A percentile compares a stretch with the other conserved stretches of the same genome.
Conservation (phyloP, 2,113 vertebrate species). For the Mesocricetus auratus region DNA sequence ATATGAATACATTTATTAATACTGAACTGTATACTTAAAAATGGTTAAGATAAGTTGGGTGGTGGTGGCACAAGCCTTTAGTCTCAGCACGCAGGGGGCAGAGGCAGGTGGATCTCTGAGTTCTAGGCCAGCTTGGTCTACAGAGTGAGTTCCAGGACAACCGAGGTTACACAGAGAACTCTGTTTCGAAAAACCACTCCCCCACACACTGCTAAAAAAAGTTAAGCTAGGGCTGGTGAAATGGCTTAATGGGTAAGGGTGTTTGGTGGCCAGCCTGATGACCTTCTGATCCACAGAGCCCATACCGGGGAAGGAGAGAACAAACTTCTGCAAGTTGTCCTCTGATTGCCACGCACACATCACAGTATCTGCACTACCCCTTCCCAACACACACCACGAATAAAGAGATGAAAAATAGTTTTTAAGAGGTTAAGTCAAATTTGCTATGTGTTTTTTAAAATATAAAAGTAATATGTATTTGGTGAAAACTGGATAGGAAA, state of each 20-base stretch:
- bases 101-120: background rate
- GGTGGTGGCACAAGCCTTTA: background rate
- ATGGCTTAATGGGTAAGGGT: background rate
- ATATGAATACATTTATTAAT: background rate
- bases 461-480: background rate
- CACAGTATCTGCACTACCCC: no score
- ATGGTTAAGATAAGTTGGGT: background rate
- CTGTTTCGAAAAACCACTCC: background rate
- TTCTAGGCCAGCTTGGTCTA: background rate
- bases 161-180: background rate
- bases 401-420: background rate
- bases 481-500: background rate
- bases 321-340: background rate
- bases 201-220: background rate
- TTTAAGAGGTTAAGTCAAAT: background rate
- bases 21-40: background rate
- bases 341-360: no score
- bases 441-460: background rate
- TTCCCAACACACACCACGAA: background rate
- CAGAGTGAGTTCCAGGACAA: background rate
- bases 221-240: background rate
- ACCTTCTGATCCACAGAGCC: no score
- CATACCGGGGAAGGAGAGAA: background rate
- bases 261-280: background rate
- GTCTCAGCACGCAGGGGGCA: background rate